Evolutionary conservation across 2,797 vertebrate species (phyloP).

Genomic region (Pipistrellus pygmaeus): DNA sequence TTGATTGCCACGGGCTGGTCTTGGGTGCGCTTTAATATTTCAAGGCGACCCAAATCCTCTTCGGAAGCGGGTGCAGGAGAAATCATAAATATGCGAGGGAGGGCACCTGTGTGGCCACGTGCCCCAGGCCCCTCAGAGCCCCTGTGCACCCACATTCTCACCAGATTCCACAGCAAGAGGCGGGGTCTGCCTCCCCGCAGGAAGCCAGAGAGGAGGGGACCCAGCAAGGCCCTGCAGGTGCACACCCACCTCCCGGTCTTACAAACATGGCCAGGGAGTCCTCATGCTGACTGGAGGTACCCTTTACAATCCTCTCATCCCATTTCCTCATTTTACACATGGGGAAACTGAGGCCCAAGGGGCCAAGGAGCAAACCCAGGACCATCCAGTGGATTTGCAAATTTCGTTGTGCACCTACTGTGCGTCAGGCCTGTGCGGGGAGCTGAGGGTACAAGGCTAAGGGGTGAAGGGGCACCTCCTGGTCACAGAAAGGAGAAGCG

Average conservation of each 20-base stretch:
- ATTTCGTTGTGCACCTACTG: not conserved
- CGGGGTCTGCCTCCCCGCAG: not conserved
- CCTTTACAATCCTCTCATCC: not conserved
- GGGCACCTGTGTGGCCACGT: fast-evolving
- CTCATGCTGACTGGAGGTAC: fast-evolving
- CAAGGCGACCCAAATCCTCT: not conserved
- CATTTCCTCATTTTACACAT: not conserved
- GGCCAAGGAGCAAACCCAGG: not conserved
- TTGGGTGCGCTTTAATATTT: not conserved
- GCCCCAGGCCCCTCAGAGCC: fast-evolving
- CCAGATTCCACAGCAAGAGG: fast-evolving
- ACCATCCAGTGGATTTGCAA: not conserved
- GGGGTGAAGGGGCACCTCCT: too few relatives aligned
- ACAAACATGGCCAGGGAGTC: fast-evolving
- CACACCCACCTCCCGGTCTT: fast-evolving
- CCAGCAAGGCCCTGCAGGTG: not conserved
- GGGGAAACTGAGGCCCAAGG: not conserved
- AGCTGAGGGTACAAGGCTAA: too few relatives aligned
- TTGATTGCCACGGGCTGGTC: not conserved
- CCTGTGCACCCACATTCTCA: fast-evolving
- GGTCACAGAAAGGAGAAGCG: not conserved
- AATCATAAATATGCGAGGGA: fast-evolving
- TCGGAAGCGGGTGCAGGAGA: not conserved
- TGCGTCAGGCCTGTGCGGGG: not conserved
- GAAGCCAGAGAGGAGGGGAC: not conserved